phyloP scores from a whole-genome alignment of 2,113 vertebrate genomes.

The Calyptommatus sinebrachiatus region DNA sequence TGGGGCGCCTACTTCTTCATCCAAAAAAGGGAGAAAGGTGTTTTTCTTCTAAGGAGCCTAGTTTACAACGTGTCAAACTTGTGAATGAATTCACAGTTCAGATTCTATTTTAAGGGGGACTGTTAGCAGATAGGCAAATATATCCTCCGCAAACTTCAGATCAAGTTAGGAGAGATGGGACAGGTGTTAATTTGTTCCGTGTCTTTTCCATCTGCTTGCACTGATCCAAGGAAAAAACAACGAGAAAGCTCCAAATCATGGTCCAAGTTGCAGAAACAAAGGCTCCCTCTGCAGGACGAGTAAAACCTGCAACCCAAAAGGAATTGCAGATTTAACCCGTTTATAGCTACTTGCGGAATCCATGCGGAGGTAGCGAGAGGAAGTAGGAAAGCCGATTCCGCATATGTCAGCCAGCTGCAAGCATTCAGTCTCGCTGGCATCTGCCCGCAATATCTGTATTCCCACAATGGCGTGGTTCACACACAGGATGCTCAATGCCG shows the following conservation, averaged over 20 bases:
- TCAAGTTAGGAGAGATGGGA: slow-evolving; percentile 7
- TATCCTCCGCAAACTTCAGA: not conserved
- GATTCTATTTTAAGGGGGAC: slow-evolving; percentile 25
- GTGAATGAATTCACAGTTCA: not conserved
- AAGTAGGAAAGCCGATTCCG: no score
- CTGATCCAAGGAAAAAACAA: slow-evolving; percentile 19
- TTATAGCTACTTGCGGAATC: no score
- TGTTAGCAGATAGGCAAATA: not conserved
- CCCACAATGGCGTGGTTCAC: no score
- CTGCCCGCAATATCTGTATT: not conserved
- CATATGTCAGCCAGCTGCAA: no score
- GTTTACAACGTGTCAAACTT: not conserved
- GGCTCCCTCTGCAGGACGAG: no score
- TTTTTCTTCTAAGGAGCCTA: not conserved
- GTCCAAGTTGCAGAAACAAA: not conserved
- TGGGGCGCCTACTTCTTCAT: slow-evolving; percentile 30
- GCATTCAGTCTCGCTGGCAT: not conserved
- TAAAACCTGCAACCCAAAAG: no score
- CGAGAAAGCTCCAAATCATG: slow-evolving; percentile 7
- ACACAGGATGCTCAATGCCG: no score
- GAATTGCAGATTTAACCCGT: no score
- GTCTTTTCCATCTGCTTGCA: slow-evolving; percentile 12
- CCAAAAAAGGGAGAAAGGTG: not conserved
- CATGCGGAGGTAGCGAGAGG: no score
- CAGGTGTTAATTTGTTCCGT: not conserved